A percentile compares a stretch with the other conserved stretches of the same genome.
phyloP scores from a whole-genome alignment of 2,113 vertebrate species.

The Odocoileus virginianus region DNA sequence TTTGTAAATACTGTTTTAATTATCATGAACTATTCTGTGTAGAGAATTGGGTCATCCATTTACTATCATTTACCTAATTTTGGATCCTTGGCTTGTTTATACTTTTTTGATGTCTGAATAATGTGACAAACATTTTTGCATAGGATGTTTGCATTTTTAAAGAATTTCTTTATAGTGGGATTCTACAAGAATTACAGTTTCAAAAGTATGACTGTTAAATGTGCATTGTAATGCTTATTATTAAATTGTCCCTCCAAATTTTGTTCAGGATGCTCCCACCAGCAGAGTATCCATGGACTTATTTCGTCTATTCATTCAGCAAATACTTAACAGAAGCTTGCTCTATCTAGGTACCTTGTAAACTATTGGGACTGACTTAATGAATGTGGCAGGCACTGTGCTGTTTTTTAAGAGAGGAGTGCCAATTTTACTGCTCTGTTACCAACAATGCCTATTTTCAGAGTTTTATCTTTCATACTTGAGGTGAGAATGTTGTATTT shows the following conservation, averaged over 20 bases:
- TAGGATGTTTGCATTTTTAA: not conserved
- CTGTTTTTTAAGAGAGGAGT: not conserved
- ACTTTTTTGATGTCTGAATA: slow-evolving; percentile 6
- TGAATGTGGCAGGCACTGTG: not conserved
- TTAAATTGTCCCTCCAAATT: not conserved
- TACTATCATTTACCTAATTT: not conserved
- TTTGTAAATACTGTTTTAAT: slow-evolving; percentile 1
- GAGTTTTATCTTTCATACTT: not conserved
- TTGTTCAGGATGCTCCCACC: not conserved
- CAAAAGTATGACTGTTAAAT: not conserved
- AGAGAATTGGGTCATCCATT: not conserved
- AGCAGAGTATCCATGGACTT: not conserved
- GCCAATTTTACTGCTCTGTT: not conserved
- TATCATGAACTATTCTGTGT: not conserved
- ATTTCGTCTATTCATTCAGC: not conserved
- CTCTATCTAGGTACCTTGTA: rapidly evolving
- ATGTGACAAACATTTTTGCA: not conserved
- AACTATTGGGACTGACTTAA: not conserved
- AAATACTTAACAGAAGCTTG: not conserved
- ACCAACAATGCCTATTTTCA: not conserved
- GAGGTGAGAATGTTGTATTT: not conserved
- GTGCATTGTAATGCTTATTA: not conserved
- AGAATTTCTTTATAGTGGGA: not conserved
- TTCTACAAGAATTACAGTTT: not conserved
- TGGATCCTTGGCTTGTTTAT: not conserved